These are phyloP conservation scores for Idaea dimidiata DNA, from an alignment of 2,888 invertebrate species.

Conservation along the genomic window DNA sequence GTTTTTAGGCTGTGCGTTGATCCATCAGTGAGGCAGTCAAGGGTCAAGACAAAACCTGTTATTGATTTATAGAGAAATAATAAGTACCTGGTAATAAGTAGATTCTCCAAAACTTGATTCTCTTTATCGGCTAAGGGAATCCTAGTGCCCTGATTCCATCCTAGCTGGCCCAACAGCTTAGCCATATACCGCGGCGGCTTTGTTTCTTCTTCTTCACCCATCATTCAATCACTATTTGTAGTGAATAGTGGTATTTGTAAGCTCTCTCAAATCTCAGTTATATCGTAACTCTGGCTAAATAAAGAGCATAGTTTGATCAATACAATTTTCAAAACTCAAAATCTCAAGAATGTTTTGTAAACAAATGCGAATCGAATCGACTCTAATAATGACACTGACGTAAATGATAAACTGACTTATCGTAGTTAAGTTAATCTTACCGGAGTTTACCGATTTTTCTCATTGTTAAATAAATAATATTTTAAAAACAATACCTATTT, in stretches of 20 bases:
- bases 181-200: conserved; percentile 74
- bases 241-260: too few species aligned
- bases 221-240: conserved; percentile 27
- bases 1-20: too few species aligned
- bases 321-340: conserved; percentile 18
- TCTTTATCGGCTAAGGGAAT: conserved; percentile 89
- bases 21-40: too few species aligned
- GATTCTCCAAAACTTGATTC: conserved; percentile 76
- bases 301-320: conserved; percentile 36
- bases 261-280: not conserved
- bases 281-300: not conserved
- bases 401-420: too few species aligned
- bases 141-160: conserved; percentile 88
- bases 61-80: too few species aligned
- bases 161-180: conserved; percentile 84
- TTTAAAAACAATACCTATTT: too few species aligned
- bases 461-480: too few species aligned
- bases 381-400: conserved; percentile 22
- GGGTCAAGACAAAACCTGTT: too few species aligned
- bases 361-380: conserved; percentile 39
- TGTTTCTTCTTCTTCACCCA: conserved; percentile 43
- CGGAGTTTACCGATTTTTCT: too few species aligned
- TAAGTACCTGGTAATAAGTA: conserved; percentile 58
- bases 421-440: too few species aligned
- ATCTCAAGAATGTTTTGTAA: conserved; percentile 7